Percentiles rank a stretch among this genome's conserved stretches.
phyloP scores from a whole-genome alignment of 2,113 vertebrate genomes.

The Caranx ignobilis region DNA sequence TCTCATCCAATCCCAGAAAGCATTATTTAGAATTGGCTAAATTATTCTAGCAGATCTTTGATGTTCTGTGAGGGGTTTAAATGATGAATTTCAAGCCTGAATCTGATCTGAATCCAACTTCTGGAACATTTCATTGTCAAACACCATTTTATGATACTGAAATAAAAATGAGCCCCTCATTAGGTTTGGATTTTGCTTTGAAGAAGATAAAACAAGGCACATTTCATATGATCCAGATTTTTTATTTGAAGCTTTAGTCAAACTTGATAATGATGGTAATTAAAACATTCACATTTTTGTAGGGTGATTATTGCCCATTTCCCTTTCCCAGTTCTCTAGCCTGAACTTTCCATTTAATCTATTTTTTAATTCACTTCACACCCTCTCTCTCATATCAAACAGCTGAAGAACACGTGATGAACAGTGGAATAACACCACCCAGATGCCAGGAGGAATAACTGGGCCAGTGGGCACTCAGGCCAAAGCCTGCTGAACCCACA shows the following conservation, averaged over 20 bases:
- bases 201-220: constrained; percentile 14
- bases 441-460: constrained; percentile 61
- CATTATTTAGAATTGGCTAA: background rate
- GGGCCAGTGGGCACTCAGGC: constrained; percentile 58
- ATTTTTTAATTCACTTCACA: constrained; percentile 42
- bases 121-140: constrained; percentile 18
- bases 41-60: background rate
- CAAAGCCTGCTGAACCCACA: constrained; percentile 38
- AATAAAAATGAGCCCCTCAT: constrained; percentile 10
- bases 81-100: background rate
- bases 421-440: constrained; percentile 60
- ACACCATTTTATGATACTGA: constrained; percentile 11
- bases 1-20: constrained; percentile 9
- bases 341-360: constrained; percentile 28
- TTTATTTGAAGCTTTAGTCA: constrained; percentile 21
- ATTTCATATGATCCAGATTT: constrained; percentile 24
- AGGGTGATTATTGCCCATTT: constrained; percentile 26
- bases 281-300: constrained; percentile 39
- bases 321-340: background rate
- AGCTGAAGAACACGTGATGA: constrained; percentile 58
- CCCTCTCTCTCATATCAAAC: constrained; percentile 25
- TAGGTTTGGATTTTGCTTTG: constrained; percentile 12
- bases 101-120: constrained; percentile 11
- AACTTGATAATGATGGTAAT: constrained; percentile 40
- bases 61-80: constrained; percentile 11